Evolutionary conservation across 2,113 vertebrate species (phyloP), one percentile per base, ranked within the genome.

Genomic region (Melozone crissalis): DNA sequence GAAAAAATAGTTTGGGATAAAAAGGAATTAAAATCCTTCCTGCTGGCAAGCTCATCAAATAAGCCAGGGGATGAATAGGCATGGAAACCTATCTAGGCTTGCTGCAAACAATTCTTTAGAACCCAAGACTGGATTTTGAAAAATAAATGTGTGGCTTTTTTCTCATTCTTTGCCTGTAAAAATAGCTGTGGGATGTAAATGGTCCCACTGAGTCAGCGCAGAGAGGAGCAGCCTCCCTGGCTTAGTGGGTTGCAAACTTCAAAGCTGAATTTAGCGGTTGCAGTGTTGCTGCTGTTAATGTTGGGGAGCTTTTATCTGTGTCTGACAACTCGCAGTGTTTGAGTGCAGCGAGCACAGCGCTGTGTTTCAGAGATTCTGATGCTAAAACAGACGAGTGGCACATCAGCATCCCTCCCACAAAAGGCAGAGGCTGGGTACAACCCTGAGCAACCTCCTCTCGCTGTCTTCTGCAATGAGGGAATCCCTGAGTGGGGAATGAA

Each of bases 161-260:
- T 37, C 63, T 52, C n/a, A 74, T 71, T 77, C 63, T 94, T 76
- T 85, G 58, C 61, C 66, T 91, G 84, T 59, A 75, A 92, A 91
- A 95, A 63, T 86, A 94, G 91, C 91, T 88, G 87, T 91, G 77
- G 81, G 90, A 95, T 83, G 90, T 85, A 87, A 89, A 87, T 87
- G 0, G 35, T 77, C 81, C 81, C 84, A 74, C 91, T 91, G 93
- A 96, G 89, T 90, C 93, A 93, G 91, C 13, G 3, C 67, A 49
- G 96, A 71, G 30, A 55, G 94, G 39, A 91, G 86, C 92, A 81
- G 84, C 94, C 93, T 93, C 80, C 84, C 2, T 39, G 52, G 71
- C 94, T 90, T 74, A 51, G 84, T 73, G 94, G 71, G 77, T 51
- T 95, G 91, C 87, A 73, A 55, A 89, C 94, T 95, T 94, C 91